Base-by-base conservation (phyloP, 2,888 invertebrate species). In the Drosophila affinis region DNA sequence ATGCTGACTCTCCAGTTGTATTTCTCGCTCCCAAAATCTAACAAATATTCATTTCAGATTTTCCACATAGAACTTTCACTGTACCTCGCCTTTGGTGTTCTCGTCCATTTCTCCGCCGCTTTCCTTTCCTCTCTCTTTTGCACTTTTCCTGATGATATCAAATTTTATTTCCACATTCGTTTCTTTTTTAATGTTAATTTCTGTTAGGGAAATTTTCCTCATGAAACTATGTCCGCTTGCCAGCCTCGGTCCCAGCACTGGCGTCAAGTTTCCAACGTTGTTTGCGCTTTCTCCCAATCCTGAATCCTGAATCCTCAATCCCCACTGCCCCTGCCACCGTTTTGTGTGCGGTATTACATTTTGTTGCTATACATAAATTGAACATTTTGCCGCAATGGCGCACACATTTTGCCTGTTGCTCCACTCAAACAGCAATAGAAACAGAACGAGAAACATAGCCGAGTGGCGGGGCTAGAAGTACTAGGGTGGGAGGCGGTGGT, bases 341-440 rank as follows among this genome's bases (percentile, higher is more conserved):
- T 24, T 44, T 48, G 58, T 47, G 48, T 56, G 29, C 45, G 39
- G 44, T 39, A 45, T 78, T 52, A 60, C 73, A 73, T 70, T 75
- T 80, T 63, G 71, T 69, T 64, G 63, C 79, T 68, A 56, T 51
- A 81, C 70, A 74, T 60, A 87, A 81, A 87, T 81, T 76, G 70
- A 87, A 79, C 79, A 87, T 85, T 81, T 87, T 81, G 85, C 85
- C 85, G 76, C 76, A 81, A 81, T 72, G 81, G 62, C 72, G 81
- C 72, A 77, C 63, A 71, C 65, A 62, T 71, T 78, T 61, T 67
- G 87, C 81, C 78, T 84, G 85, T 87, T 78, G 85, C 79, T 67
- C 32, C 56, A 18, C 54, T n/a, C n/a, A 21, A 12, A 29, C 39
- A 47, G 29, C 46, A 49, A 32, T 60, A 56, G 45, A 32, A 44